A percentile compares a stretch with the other conserved stretches of the same genome.
These are phyloP conservation scores for Sphecodes monilicornis DNA, from an alignment of 2,888 invertebrate species.

Conservation along the genomic window DNA sequence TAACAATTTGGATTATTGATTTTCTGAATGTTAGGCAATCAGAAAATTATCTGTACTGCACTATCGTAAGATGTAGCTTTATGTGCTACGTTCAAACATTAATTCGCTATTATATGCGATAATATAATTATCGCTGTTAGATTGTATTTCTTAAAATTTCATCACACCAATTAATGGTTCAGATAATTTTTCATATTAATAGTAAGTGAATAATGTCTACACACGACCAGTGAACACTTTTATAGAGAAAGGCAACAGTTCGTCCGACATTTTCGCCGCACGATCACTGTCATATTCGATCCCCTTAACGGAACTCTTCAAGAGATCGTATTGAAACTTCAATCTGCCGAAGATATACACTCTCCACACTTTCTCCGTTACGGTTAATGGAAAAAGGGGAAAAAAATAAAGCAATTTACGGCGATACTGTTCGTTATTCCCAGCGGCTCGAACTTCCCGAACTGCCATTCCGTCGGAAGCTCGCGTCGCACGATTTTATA, in stretches of 20 bases:
- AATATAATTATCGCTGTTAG: too few relatives aligned
- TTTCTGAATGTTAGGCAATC: too few relatives aligned
- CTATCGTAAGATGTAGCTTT: too few relatives aligned
- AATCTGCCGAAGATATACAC: not conserved
- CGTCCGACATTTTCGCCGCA: not conserved
- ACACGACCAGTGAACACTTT: not conserved
- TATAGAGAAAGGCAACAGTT: not conserved
- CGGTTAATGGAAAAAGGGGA: slow-evolving; percentile 43
- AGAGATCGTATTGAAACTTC: not conserved
- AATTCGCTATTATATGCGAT: too few relatives aligned
- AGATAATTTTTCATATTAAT: not conserved
- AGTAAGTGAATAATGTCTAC: not conserved
- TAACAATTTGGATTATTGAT: too few relatives aligned
- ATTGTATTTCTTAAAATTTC: too few relatives aligned
- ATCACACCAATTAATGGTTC: not conserved
- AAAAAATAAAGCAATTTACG: slow-evolving; percentile 60
- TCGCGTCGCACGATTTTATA: slow-evolving; percentile 75
- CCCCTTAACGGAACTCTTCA: not conserved
- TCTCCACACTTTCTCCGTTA: slow-evolving; percentile 23
- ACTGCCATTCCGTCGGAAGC: slow-evolving; percentile 75
- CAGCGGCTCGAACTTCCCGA: slow-evolving; percentile 72
- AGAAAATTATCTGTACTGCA: too few relatives aligned
- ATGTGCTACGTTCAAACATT: too few relatives aligned
- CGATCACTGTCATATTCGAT: not conserved
- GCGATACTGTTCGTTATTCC: slow-evolving; percentile 72